A percentile compares a stretch with the other conserved stretches of the same genome.
phyloP scores from a whole-genome alignment of 2,888 invertebrate genomes.

The Amaurobius ferox region DNA sequence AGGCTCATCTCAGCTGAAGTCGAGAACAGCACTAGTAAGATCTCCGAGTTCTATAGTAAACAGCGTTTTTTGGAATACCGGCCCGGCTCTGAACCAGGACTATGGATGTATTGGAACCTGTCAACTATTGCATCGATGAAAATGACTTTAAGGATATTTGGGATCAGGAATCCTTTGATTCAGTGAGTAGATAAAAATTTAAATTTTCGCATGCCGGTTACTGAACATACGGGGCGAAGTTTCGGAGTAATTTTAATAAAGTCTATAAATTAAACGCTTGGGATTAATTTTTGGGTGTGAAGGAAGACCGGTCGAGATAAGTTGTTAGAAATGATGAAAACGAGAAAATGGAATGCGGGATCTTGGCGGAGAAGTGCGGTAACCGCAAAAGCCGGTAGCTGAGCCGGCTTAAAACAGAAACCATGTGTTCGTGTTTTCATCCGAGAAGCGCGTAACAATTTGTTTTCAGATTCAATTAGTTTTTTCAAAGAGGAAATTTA shows the following conservation, averaged over 20 bases:
- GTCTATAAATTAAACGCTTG: not conserved
- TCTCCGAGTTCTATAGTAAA: not conserved
- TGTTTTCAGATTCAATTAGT: no score
- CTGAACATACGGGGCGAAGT: not conserved
- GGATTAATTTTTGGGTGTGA: not conserved
- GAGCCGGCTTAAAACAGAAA: not conserved
- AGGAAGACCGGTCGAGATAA: not conserved
- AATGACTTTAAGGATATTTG: constrained; percentile 64
- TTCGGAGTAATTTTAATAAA: not conserved
- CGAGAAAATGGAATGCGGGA: no score
- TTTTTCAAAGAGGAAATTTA: no score
- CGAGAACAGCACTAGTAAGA: constrained; percentile 33
- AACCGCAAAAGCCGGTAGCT: not conserved
- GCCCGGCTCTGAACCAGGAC: constrained; percentile 45
- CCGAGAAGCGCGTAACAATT: no score
- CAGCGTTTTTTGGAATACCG: not conserved
- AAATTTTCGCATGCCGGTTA: no score
- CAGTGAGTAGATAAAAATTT: constrained; percentile 29
- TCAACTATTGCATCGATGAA: constrained; percentile 47
- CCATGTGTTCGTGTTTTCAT: constrained; percentile 10
- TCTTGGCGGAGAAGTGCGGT: no score
- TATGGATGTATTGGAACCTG: constrained; percentile 62
- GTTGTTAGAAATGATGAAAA: not conserved
- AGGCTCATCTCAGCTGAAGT: constrained; percentile 52
- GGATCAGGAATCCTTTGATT: constrained; percentile 53